Evolutionary conservation across 2,113 vertebrate genomes (phyloP).

Genomic region (Myiozetetes cayanensis): DNA sequence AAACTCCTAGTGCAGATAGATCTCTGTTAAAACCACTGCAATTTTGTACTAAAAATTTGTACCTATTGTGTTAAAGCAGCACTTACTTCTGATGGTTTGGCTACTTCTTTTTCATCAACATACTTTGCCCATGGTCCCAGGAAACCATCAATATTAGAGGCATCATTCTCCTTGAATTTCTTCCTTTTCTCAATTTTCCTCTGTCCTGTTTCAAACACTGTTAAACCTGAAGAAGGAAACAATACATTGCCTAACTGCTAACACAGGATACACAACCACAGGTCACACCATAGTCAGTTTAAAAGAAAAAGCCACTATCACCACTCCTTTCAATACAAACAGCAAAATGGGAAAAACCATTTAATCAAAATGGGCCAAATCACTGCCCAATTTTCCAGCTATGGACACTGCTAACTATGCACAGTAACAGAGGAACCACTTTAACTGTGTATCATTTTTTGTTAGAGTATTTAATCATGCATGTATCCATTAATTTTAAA

Average conservation of each 20-base stretch:
- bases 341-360: not conserved
- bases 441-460: not conserved
- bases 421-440: not conserved
- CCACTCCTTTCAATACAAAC: not conserved
- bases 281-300: not conserved
- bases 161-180: slow-evolving; percentile 94
- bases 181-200: slow-evolving; percentile 93
- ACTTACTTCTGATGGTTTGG: slow-evolving; percentile 93
- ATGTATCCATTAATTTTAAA: not conserved
- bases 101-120: slow-evolving; percentile 91
- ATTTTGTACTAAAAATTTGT: not conserved
- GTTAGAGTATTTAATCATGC: not conserved
- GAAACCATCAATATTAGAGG: slow-evolving; percentile 91
- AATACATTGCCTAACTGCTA: not conserved
- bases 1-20: not conserved
- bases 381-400: not conserved
- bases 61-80: not conserved
- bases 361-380: not conserved
- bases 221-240: slow-evolving; percentile 79
- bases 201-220: slow-evolving; percentile 91
- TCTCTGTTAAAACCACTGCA: not conserved
- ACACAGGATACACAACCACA: not conserved
- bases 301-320: not conserved
- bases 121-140: slow-evolving; percentile 98
- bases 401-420: not conserved